Base-by-base conservation (phyloP, 2,113 vertebrate genomes). In the Zosterops lateralis region DNA sequence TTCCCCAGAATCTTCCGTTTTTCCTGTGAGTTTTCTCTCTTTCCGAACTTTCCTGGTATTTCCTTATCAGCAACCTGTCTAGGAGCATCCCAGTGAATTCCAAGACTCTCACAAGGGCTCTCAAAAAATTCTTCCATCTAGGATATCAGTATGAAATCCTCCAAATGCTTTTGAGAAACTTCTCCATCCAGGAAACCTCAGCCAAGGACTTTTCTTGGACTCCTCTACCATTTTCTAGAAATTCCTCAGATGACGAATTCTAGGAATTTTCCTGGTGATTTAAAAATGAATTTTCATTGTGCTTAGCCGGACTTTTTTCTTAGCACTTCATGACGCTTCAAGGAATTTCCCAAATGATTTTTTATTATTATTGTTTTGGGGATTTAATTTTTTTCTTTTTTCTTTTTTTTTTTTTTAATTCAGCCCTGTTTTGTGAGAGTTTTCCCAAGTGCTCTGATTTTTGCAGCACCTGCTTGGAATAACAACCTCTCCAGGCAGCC, bases 401-500 rank as follows among this genome's bases (percentile, higher is more conserved):
- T 36, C 18, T 44, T 58, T 28, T 38, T 61, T 17, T 58, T n/a
- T 19, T 40, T 71, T 34, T 24, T 34, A 42, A 11, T 34, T 32
- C 32, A 19, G 4, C 5, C 14, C 17, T 40, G 16, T 10, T 84
- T 65, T n/a, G 31, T 20, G 29, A n/a, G 53, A 54, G 15, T 50
- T 70, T 57, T 44, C 28, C 78, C 48, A 57, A 22, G 17, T 10
- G 31, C 21, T 34, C 17, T 36, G 54, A 26, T 48, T 67, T 15
- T 67, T 71, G 18, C 32, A 21, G 26, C 0, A 0, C 0, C 0
- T 10, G 58, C 6, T 0, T 14, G 66, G 15, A 62, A 29, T 12
- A 17, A 34, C 2, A 1, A 4, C 12, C 9, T 32, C 20, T 24
- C 67, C 8, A 29, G 36, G 9, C 20, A 32, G 25, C 42, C 18